Evolutionary conservation across 1,140 invertebrate species (phyloP).

Genomic region (Lethrus apterus): DNA sequence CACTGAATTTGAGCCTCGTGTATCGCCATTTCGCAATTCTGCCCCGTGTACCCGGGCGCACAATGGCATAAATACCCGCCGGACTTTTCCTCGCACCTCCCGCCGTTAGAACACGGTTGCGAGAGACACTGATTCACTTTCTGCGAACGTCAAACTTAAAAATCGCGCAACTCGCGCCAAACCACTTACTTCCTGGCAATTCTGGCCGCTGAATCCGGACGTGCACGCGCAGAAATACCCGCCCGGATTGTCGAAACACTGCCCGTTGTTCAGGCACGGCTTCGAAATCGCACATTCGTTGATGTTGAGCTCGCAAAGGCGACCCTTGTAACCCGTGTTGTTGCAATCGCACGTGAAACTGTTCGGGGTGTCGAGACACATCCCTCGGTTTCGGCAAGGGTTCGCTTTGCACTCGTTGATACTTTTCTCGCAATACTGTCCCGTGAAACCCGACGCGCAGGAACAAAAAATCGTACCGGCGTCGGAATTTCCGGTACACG

Average conservation of each 20-base stretch:
- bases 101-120: conserved; percentile 74
- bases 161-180: too few species aligned
- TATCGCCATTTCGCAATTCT: conserved; percentile 70
- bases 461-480: conserved; percentile 51
- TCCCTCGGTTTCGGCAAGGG: conserved; percentile 78
- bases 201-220: conserved; percentile 70
- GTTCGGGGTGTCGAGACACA: conserved; percentile 69
- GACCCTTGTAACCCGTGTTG: conserved; percentile 68
- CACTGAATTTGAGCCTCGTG: conserved; percentile 4
- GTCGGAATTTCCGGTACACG: conserved; percentile 49
- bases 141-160: too few species aligned
- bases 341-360: conserved; percentile 72
- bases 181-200: conserved; percentile 61
- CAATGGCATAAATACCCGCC: conserved; percentile 75
- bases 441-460: conserved; percentile 56
- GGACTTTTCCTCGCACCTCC: conserved; percentile 63
- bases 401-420: conserved; percentile 62
- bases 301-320: conserved; percentile 73
- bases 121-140: conserved; percentile 66
- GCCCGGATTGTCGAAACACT: conserved; percentile 73
- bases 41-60: conserved; percentile 67
- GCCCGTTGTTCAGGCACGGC: conserved; percentile 70
- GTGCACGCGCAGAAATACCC: conserved; percentile 77
- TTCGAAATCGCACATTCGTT: conserved; percentile 72
- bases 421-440: conserved; percentile 58